A percentile compares a stretch with the other conserved stretches of the same genome.
These are phyloP conservation scores for Tanytarsus gracilentus DNA, from an alignment of 2,888 invertebrate genomes.

Conservation along the genomic window DNA sequence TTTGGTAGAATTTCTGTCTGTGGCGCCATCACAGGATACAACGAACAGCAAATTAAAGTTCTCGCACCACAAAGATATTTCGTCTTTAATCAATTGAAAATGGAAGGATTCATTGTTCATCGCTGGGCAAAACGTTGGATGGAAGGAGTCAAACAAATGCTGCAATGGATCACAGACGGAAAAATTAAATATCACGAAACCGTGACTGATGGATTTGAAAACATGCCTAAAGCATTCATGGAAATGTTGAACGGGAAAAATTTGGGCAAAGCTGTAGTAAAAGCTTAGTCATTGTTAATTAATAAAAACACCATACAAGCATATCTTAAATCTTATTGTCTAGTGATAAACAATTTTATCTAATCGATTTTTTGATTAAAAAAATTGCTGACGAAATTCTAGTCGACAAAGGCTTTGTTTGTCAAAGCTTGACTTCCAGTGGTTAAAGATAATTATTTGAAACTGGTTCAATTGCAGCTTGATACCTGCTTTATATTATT, in stretches of 20 bases:
- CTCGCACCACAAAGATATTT: conserved; percentile 46
- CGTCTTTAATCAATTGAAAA: conserved; percentile 49
- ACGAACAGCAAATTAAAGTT: conserved; percentile 44
- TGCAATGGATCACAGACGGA: conserved; percentile 55
- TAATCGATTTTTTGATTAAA: not conserved
- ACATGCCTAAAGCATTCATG: conserved; percentile 59
- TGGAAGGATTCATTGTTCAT: conserved; percentile 47
- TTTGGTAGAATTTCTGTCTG: conserved; percentile 59
- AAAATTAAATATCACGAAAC: conserved; percentile 63
- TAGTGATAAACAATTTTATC: not conserved
- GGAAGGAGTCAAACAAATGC: conserved; percentile 23
- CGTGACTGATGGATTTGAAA: conserved; percentile 61
- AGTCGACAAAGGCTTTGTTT: no score
- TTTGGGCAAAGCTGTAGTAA: conserved; percentile 61
- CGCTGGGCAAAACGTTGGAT: conserved; percentile 46
- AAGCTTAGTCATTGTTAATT: conserved; percentile 41
- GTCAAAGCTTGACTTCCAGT: no score
- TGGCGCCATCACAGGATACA: conserved; percentile 61
- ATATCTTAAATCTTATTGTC: not conserved
- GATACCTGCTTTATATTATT: no score
- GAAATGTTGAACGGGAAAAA: conserved; percentile 57
- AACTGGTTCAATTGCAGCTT: no score
- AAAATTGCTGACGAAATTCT: no score
- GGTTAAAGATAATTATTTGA: no score
- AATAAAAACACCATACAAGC: not conserved